Conservation (phyloP, 2,797 vertebrate genomes). For the Poecilia picta region DNA sequence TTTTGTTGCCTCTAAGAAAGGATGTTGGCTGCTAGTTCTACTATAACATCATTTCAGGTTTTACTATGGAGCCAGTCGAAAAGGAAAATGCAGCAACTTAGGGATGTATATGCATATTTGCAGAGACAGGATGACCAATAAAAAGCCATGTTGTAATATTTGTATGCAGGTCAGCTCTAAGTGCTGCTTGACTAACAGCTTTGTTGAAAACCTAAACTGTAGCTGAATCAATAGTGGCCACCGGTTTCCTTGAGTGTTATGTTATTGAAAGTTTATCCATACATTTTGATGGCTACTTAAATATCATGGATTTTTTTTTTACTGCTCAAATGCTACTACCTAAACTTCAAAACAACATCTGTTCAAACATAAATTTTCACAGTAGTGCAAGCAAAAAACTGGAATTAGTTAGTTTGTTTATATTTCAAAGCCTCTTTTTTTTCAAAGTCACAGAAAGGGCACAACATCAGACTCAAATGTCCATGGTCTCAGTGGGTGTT, state of each 20-base stretch:
- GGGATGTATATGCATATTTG: not conserved
- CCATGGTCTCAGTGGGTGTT: constrained; percentile 22
- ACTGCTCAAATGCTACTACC: not conserved
- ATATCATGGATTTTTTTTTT: not conserved
- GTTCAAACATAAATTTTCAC: not conserved
- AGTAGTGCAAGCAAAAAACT: not conserved
- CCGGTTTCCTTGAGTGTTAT: not conserved
- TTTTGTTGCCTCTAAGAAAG: not conserved
- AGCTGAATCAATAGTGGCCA: not conserved
- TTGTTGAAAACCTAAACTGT: not conserved
- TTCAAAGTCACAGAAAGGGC: constrained; percentile 7
- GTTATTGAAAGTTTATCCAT: not conserved
- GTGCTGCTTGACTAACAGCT: not conserved
- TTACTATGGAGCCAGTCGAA: not conserved
- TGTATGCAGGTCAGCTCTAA: not conserved
- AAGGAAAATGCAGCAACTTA: not conserved
- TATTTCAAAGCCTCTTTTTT: not conserved
- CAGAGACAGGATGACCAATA: not conserved
- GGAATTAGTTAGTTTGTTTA: not conserved
- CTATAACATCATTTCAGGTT: not conserved
- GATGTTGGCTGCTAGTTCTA: not conserved
- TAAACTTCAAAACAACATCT: not conserved
- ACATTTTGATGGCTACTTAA: not conserved
- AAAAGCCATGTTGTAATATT: not conserved
- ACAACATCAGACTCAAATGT: constrained; percentile 2